Percentiles rank a stretch among this genome's conserved stretches.
Evolutionary conservation across 92 coral and sea anemone species (phyloP).

Genomic region (Montipora capitata): DNA sequence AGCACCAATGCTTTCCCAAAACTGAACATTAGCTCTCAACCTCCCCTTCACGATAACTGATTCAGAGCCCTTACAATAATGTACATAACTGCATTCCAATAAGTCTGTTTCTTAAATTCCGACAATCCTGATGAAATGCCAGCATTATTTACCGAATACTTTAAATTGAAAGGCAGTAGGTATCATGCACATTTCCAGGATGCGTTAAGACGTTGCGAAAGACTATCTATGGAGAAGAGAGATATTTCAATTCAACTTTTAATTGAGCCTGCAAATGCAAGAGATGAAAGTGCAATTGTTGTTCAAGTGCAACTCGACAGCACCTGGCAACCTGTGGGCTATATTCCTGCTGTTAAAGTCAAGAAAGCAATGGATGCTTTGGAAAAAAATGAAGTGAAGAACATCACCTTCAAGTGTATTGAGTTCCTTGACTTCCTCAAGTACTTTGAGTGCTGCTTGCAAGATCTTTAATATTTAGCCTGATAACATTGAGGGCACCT

Average conservation of each 20-base stretch:
- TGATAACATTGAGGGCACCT: conserved; percentile 8
- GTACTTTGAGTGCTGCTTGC: conserved; percentile 15
- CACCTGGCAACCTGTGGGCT: conserved; percentile 41
- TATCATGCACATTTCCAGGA: conserved; percentile 36
- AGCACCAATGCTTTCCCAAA: no score
- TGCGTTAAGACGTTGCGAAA: conserved; percentile 11
- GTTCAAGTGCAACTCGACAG: conserved; percentile 11
- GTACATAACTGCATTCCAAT: no score
- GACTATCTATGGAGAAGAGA: background rate
- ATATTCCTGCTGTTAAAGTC: conserved; percentile 61
- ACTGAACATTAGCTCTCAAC: no score
- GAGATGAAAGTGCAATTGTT: conserved; percentile 69
- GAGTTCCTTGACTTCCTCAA: conserved; percentile 48
- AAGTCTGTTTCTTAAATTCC: no score
- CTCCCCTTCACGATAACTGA: no score
- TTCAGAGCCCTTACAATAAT: no score
- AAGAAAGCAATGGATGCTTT: conserved; percentile 37
- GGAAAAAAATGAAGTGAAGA: background rate
- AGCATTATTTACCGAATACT: conserved; percentile 2
- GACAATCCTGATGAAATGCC: background rate
- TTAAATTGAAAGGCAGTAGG: conserved; percentile 20
- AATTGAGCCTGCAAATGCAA: conserved; percentile 40
- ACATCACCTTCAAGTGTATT: conserved; percentile 10
- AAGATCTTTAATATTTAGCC: conserved; percentile 5
- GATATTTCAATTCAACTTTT: conserved; percentile 3